Evolutionary conservation across 2,888 invertebrate genomes (phyloP), one percentile per base, ranked within the genome.

Genomic region (Drosophila merina): DNA sequence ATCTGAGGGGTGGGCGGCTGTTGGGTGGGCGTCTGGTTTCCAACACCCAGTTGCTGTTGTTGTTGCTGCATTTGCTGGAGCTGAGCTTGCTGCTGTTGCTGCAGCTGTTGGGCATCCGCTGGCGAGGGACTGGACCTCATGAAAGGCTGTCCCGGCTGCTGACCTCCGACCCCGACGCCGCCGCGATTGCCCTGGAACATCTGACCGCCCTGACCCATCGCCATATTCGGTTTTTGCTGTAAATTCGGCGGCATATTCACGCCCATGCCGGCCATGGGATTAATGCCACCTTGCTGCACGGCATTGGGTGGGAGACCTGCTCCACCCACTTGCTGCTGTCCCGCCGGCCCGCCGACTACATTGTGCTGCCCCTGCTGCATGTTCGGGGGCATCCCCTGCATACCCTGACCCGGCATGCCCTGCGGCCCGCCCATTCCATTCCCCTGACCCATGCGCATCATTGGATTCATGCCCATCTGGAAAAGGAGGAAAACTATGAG

Each of bases 71-170:
- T 76, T 63, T 81, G 75, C 0, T 88, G 88, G 0, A 79, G 94
- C 76, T 93, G 93, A 36, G 68, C 73, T 25, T 85, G 83, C 26
- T 86, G 86, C 36, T 81, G 79, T 89, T 26, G 92, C 91, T 40
- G 93, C 59, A 84, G 56, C 50, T 81, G 77, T 70, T 83, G 76
- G 60, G 78, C 75, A 74, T 82, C 77, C 7, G 92, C 92, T 1
- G 93, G 93, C 1, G 89, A 89, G 0, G 90, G 83, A 85, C 96
- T 96, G 89, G 96, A 96, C 0, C 95, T 93, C 77, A 96, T 92
- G 92, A 96, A 97, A 89, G 96, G 96, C 75, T 96, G 96, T 0
- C 77, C 87, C 31, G 84, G 88, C 44, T 80, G 93, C 30, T 74
- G 77, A 0, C 95, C 94, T 0, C 74, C 82, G 4, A 73, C 56